Evolutionary conservation across 2,888 invertebrate genomes (phyloP).

Genomic region (Chromoteleia sp.): DNA sequence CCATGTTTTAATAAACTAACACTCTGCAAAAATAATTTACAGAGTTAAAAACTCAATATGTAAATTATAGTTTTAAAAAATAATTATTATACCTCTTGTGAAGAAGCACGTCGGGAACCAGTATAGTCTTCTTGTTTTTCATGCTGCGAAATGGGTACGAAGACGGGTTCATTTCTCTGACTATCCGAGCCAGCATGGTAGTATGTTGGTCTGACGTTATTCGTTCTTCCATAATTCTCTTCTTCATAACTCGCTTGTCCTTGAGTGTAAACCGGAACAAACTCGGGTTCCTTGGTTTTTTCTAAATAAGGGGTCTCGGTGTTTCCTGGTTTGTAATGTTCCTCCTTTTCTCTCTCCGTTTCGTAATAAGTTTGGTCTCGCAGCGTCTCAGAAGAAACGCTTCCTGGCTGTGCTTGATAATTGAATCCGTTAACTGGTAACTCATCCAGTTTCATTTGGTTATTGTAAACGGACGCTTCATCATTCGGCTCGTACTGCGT

Average conservation of each 20-base stretch:
- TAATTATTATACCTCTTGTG: conserved; percentile 71
- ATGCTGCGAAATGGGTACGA: conserved; percentile 73
- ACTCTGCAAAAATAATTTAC: no score
- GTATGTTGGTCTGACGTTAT: conserved; percentile 27
- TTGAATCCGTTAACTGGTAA: conserved; percentile 80
- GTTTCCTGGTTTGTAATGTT: conserved; percentile 71
- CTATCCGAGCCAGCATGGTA: conserved; percentile 52
- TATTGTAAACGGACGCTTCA: conserved; percentile 58
- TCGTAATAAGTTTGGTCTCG: conserved; percentile 75
- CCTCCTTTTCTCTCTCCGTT: conserved; percentile 73
- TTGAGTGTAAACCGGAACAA: conserved; percentile 73
- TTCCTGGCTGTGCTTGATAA: conserved; percentile 74
- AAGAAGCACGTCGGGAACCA: conserved; percentile 68
- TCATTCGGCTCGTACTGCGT: conserved; percentile 66
- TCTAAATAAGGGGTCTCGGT: conserved; percentile 72
- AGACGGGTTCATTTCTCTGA: conserved; percentile 71
- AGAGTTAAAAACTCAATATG: no score
- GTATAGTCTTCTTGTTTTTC: conserved; percentile 74
- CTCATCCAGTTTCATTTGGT: conserved; percentile 71
- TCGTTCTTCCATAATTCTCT: conserved; percentile 66
- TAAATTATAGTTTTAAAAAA: conserved; percentile 1
- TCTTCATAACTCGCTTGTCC: conserved; percentile 61
- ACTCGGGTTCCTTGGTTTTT: conserved; percentile 71
- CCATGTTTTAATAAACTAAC: no score
- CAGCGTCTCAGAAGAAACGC: conserved; percentile 63